These are phyloP conservation scores for Argynnis bischoffii DNA, from an alignment of 2,888 invertebrate genomes.

Conservation along the genomic window DNA sequence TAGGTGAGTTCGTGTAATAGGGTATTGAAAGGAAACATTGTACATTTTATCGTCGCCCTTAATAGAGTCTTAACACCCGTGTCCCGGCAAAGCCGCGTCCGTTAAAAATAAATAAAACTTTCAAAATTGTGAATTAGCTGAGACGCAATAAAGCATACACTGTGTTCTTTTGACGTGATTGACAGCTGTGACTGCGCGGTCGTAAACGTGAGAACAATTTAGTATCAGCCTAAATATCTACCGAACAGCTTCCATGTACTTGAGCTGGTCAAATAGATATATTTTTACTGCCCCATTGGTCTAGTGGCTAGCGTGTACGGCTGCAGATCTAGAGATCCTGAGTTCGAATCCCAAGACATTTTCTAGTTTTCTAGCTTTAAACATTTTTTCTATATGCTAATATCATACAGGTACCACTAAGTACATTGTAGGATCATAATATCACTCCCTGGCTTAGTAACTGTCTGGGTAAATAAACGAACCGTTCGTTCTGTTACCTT, in stretches of 20 bases:
- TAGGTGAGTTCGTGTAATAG: slow-evolving; percentile 33
- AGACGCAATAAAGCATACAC: slow-evolving; percentile 49
- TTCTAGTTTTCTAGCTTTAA: too few species aligned
- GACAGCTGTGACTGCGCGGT: slow-evolving; percentile 47
- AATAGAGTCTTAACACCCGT: slow-evolving; percentile 47
- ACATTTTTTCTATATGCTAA: too few species aligned
- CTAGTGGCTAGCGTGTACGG: too few species aligned
- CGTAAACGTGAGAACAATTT: slow-evolving; percentile 37
- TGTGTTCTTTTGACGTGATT: slow-evolving; percentile 46
- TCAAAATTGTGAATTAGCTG: slow-evolving; percentile 48
- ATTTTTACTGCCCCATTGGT: background rate
- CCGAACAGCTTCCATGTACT: slow-evolving; percentile 1
- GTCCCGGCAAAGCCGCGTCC: slow-evolving; percentile 39
- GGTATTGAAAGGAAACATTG: slow-evolving; percentile 45
- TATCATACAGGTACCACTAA: too few species aligned
- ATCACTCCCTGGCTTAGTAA: too few species aligned
- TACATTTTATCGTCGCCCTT: slow-evolving; percentile 44
- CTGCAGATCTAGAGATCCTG: too few species aligned
- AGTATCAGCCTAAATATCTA: slow-evolving; percentile 17
- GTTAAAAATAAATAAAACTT: slow-evolving; percentile 47
- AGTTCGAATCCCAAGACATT: too few species aligned
- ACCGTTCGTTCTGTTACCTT: too few species aligned
- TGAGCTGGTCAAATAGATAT: background rate
- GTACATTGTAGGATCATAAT: too few species aligned
- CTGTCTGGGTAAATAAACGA: too few species aligned